phyloP scores from a whole-genome alignment of 2,888 invertebrate genomes.

The Hemithea aestivaria region DNA sequence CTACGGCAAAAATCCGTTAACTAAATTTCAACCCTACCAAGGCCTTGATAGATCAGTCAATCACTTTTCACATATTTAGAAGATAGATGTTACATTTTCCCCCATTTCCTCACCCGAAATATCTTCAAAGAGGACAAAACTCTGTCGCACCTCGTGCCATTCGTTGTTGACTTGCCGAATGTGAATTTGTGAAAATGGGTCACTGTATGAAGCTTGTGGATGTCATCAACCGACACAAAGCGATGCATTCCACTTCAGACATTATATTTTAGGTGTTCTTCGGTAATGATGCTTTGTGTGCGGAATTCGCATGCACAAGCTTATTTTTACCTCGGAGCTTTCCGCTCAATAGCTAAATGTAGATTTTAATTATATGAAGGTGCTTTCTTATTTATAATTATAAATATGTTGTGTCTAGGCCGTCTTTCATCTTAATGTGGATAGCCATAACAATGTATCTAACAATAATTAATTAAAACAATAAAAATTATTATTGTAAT shows the following conservation, averaged over 20 bases:
- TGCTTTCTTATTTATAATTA: too few relatives aligned
- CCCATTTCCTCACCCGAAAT: constrained; percentile 41
- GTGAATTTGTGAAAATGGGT: constrained; percentile 70
- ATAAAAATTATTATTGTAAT: too few relatives aligned
- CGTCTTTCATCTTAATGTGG: too few relatives aligned
- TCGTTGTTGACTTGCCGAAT: constrained; percentile 51
- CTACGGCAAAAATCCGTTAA: too few relatives aligned
- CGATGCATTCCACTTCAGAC: constrained; percentile 48
- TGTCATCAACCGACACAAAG: constrained; percentile 58
- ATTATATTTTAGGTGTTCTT: constrained; percentile 11
- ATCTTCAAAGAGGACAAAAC: constrained; percentile 50
- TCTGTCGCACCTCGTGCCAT: constrained; percentile 58
- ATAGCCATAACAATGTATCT: too few relatives aligned
- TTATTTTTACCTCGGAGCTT: constrained; percentile 23
- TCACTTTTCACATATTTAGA: background rate
- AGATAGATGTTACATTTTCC: constrained; percentile 3
- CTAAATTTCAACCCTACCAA: too few relatives aligned
- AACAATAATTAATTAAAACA: too few relatives aligned
- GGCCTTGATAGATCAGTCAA: too few relatives aligned
- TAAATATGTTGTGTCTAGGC: too few relatives aligned
- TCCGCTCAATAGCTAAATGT: constrained; percentile 10
- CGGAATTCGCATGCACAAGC: constrained; percentile 18
- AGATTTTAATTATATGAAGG: too few relatives aligned
- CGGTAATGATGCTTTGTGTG: constrained; percentile 15
- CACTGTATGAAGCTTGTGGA: constrained; percentile 50